phyloP scores from a whole-genome alignment of 2,797 vertebrate genomes.

The Danio albolineatus region DNA sequence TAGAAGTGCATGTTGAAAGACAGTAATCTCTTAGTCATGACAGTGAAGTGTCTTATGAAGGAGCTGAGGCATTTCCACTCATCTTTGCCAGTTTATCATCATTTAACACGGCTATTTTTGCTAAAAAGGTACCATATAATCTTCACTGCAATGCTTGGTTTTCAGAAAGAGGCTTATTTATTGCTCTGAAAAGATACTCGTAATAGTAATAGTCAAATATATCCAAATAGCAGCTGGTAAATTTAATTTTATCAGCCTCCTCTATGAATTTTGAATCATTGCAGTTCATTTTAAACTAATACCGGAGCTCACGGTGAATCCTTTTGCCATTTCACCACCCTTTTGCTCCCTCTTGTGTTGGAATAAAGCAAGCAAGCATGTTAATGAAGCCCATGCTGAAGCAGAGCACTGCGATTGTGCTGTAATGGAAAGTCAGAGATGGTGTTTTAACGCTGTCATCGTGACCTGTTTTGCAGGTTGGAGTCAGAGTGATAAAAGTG shows the following conservation, averaged over 20 bases:
- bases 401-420: conserved; percentile 12
- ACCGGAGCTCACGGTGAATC: conserved; percentile 28
- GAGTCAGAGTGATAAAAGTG: conserved; percentile 61
- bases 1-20: conserved; percentile 19
- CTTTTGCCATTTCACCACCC: conserved; percentile 46
- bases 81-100: neutral
- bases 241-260: neutral
- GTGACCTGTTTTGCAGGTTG: conserved; percentile 64
- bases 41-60: conserved; percentile 32
- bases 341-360: conserved; percentile 58
- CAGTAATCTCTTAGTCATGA: conserved; percentile 4
- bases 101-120: neutral
- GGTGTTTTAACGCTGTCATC: conserved; percentile 55
- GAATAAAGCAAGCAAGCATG: conserved; percentile 39
- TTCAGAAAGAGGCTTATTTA: conserved; percentile 26
- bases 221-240: neutral
- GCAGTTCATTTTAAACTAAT: conserved; percentile 36
- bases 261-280: conserved; percentile 27
- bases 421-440: conserved; percentile 4
- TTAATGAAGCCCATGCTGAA: conserved; percentile 40
- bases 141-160: conserved; percentile 8
- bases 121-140: neutral
- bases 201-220: conserved; percentile 11
- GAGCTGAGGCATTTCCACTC: conserved; percentile 33
- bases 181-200: neutral